These are phyloP conservation scores for Vidua chalybeata DNA, from an alignment of 2,113 vertebrate genomes.

Conservation along the genomic window DNA sequence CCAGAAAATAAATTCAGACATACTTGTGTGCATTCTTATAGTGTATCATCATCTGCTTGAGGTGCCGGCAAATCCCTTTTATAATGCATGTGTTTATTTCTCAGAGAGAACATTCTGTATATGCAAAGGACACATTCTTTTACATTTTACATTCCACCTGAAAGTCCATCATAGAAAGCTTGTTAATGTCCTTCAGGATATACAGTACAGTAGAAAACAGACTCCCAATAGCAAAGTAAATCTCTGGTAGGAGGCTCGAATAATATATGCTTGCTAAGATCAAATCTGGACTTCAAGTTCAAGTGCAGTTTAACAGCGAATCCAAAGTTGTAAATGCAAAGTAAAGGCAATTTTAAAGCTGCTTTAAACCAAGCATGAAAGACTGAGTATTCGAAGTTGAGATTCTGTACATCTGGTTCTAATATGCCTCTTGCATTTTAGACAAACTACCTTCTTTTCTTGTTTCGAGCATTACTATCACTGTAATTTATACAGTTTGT, in stretches of 20 bases:
- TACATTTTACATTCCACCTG: slow-evolving; percentile 65
- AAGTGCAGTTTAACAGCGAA: slow-evolving; percentile 78
- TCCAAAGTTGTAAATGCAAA: slow-evolving; percentile 79
- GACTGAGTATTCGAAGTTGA: slow-evolving; percentile 74
- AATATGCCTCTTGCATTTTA: slow-evolving; percentile 70
- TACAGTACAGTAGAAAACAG: slow-evolving; percentile 58
- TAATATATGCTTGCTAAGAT: slow-evolving; percentile 58
- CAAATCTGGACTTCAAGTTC: slow-evolving; percentile 75
- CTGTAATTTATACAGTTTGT: slow-evolving; percentile 22
- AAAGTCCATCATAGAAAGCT: slow-evolving; percentile 62
- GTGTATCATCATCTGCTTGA: slow-evolving; percentile 17
- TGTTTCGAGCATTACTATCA: slow-evolving; percentile 61
- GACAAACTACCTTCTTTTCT: slow-evolving; percentile 68
- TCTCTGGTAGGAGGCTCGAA: slow-evolving; percentile 47
- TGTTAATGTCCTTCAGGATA: slow-evolving; percentile 66
- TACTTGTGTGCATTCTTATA: slow-evolving; percentile 27
- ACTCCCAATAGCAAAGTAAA: slow-evolving; percentile 71
- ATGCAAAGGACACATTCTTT: slow-evolving; percentile 35
- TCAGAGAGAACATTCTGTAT: neutral
- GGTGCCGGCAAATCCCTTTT: neutral
- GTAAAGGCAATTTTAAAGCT: slow-evolving; percentile 74
- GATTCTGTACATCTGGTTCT: slow-evolving; percentile 78
- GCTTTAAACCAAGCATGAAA: slow-evolving; percentile 79
- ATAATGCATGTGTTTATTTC: slow-evolving; percentile 4
- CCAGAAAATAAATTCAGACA: slow-evolving; percentile 8